These are phyloP conservation scores for Notolepis coatsorum DNA, from an alignment of 2,797 vertebrate species.

Conservation along the genomic window DNA sequence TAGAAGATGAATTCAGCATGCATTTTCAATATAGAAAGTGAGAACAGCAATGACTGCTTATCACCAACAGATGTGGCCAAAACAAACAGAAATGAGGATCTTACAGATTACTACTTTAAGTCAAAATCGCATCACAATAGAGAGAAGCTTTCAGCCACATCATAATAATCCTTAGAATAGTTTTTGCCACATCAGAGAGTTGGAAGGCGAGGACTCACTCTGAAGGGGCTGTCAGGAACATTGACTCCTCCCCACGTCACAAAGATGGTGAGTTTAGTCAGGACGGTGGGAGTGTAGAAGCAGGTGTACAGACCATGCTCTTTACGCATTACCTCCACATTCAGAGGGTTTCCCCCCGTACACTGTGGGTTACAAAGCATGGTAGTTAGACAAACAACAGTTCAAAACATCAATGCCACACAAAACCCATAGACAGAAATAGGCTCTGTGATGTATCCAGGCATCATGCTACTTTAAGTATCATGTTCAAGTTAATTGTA, in stretches of 20 bases:
- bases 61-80: too few species aligned
- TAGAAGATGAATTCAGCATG: too few species aligned
- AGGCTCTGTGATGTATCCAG: not conserved
- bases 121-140: too few species aligned
- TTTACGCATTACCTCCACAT: constrained; percentile 74
- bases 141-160: too few species aligned
- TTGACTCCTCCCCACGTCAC: constrained; percentile 82
- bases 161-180: too few species aligned
- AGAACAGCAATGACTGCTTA: too few species aligned
- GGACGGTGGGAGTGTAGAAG: constrained; percentile 74
- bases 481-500: not conserved
- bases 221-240: constrained; percentile 82
- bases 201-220: constrained; percentile 60
- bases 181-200: too few species aligned
- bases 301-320: constrained; percentile 79
- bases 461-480: not conserved
- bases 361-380: constrained; percentile 56
- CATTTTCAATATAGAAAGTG: too few species aligned
- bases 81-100: not conserved
- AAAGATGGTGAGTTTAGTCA: constrained; percentile 77
- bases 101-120: too few species aligned
- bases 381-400: not conserved
- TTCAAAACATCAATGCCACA: too few species aligned
- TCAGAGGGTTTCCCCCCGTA: constrained; percentile 72
- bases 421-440: too few species aligned